phyloP scores from a whole-genome alignment of 2,113 vertebrate genomes.

The Varanus komodoensis region DNA sequence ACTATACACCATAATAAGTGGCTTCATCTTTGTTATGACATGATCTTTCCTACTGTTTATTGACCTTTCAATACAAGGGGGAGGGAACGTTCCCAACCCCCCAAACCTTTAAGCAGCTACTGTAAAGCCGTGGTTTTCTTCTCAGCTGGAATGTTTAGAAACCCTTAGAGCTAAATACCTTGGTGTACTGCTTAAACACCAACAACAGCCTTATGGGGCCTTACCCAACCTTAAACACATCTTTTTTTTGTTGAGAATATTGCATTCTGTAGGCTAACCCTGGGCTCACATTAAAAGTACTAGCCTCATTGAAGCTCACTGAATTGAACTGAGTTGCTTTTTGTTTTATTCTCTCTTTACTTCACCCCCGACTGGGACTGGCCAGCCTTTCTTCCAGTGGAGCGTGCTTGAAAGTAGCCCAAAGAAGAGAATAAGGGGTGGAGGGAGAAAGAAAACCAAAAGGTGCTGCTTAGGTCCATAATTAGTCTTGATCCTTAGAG shows the following conservation, averaged over 20 bases:
- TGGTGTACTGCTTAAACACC: conserved; percentile 88
- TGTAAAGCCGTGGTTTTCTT: conserved; percentile 86
- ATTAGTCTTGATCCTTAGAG: conserved; percentile 96
- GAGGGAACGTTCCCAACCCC: conserved; percentile 85
- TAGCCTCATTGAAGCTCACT: conserved; percentile 86
- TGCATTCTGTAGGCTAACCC: conserved; percentile 87
- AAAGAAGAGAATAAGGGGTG: conserved; percentile 71
- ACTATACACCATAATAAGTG: conserved; percentile 80
- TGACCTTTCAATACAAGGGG: conserved; percentile 85
- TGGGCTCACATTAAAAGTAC: conserved; percentile 86
- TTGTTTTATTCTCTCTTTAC: conserved; percentile 86
- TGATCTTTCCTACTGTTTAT: conserved; percentile 87
- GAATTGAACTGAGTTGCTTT: conserved; percentile 88
- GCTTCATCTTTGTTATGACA: conserved; percentile 86
- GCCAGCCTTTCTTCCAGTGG: conserved; percentile 84
- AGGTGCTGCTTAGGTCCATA: conserved; percentile 93
- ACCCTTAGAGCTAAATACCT: conserved; percentile 88
- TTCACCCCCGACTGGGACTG: conserved; percentile 85
- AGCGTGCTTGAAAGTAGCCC: conserved; percentile 84
- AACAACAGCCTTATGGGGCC: conserved; percentile 91
- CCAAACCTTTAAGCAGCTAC: conserved; percentile 86
- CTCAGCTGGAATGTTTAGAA: conserved; percentile 91
- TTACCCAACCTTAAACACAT: conserved; percentile 87
- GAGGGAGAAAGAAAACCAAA: conserved; percentile 77
- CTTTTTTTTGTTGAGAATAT: conserved; percentile 86